These are phyloP conservation scores for Cisticola juncidis DNA, from an alignment of 2,113 vertebrate genomes.

Conservation along the genomic window DNA sequence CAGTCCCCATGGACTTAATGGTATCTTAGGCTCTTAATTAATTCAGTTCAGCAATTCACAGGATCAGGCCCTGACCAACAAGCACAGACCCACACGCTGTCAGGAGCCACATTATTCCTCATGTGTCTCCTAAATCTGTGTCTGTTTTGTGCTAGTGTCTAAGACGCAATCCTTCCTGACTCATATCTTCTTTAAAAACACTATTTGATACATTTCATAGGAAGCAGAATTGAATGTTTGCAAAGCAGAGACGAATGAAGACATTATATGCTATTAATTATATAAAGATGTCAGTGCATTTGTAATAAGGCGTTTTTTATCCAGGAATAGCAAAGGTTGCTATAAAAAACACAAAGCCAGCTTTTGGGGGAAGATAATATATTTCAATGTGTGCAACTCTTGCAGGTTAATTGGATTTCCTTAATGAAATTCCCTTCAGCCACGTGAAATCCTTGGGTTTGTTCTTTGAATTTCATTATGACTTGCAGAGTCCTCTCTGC, in stretches of 20 bases:
- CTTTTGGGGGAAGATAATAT: not conserved
- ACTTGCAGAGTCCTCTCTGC: not conserved
- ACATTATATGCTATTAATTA: not conserved
- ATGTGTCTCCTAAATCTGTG: not conserved
- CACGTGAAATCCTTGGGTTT: constrained; percentile 20
- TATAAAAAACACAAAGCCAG: not conserved
- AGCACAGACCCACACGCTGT: rapidly evolving
- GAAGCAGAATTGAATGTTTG: not conserved
- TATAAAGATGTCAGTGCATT: not conserved
- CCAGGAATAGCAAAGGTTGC: not conserved
- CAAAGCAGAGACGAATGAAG: not conserved
- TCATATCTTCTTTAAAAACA: not conserved
- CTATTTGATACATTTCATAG: not conserved
- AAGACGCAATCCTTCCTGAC: not conserved
- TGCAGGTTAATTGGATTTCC: constrained; percentile 31
- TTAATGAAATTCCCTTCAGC: constrained; percentile 26
- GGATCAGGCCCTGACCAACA: not conserved
- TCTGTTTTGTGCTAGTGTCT: not conserved
- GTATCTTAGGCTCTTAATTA: not conserved
- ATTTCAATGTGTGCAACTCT: not conserved
- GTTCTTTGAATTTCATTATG: constrained; percentile 37
- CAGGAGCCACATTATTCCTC: not conserved
- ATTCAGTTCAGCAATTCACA: not conserved
- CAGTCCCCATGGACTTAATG: not conserved
- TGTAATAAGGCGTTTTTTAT: not conserved